A percentile compares a stretch with the other conserved stretches of the same genome.
Conservation (phyloP, 2,888 invertebrate genomes). For the Ormyrus nitidulus region DNA sequence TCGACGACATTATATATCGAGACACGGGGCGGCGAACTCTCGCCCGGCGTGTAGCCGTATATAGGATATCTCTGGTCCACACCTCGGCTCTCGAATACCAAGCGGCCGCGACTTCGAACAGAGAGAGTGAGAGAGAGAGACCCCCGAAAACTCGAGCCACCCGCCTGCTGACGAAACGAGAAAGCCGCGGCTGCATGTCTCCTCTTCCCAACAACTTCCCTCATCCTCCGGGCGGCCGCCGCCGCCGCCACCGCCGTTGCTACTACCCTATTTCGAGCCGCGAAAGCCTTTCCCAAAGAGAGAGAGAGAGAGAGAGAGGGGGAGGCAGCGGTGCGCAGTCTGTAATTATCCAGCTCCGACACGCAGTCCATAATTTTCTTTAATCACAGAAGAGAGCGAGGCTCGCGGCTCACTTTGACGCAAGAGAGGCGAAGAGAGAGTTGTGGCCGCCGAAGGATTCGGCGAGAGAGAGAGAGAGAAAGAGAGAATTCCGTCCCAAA, state of each 20-base stretch:
- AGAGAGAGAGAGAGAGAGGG: background rate
- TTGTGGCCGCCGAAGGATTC: background rate
- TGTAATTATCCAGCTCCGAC: constrained; percentile 70
- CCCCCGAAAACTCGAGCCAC: constrained; percentile 15
- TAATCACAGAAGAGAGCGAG: constrained; percentile 70
- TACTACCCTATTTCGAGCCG: too few species aligned
- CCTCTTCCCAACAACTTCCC: constrained; percentile 41
- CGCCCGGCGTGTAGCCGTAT: too few species aligned
- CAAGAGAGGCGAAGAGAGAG: background rate
- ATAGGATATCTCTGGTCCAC: too few species aligned
- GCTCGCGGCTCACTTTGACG: constrained; percentile 66
- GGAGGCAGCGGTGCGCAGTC: constrained; percentile 39
- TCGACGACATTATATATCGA: background rate
- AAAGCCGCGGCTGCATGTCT: constrained; percentile 7
- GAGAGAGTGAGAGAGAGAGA: too few species aligned
- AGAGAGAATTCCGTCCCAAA: constrained; percentile 3
- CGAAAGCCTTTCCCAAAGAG: too few species aligned
- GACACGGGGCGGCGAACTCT: too few species aligned
- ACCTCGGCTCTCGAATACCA: too few species aligned
- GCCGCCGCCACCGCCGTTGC: background rate
- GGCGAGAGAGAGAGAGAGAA: constrained; percentile 1
- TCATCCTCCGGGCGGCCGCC: background rate
- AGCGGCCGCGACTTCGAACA: too few species aligned
- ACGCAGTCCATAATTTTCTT: constrained; percentile 71
- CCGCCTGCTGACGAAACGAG: background rate